Conservation (phyloP, 2,797 vertebrate species). For the Darevskia mixta region DNA sequence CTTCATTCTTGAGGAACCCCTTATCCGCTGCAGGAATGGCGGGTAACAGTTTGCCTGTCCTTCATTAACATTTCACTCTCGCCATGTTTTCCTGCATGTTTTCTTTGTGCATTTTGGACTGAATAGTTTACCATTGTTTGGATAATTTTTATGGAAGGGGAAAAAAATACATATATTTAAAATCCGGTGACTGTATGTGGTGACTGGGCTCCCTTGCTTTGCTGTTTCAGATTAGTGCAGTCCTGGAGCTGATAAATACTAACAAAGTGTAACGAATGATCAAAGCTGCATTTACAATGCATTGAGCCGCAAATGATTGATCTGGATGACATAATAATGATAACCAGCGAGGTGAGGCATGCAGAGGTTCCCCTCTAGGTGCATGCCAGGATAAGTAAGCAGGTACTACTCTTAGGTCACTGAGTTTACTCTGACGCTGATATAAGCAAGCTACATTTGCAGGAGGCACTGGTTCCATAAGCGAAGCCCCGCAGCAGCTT, state of each 20-base stretch:
- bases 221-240: slow-evolving; percentile 81
- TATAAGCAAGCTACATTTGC: slow-evolving; percentile 41
- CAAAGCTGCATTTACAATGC: slow-evolving; percentile 80
- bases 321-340: slow-evolving; percentile 83
- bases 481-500: slow-evolving; percentile 58
- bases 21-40: accelerated
- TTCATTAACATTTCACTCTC: accelerated
- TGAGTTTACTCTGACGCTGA: slow-evolving; percentile 50
- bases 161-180: slow-evolving; percentile 68
- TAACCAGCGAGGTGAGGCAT: slow-evolving; percentile 78
- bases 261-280: slow-evolving; percentile 86
- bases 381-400: slow-evolving; percentile 55
- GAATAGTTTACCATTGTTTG: slow-evolving; percentile 54
- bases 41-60: slow-evolving; percentile 5
- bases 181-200: slow-evolving; percentile 57
- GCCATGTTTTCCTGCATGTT: background rate
- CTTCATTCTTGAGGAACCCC: slow-evolving; percentile 21
- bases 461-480: slow-evolving; percentile 5
- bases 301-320: slow-evolving; percentile 78
- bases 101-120: slow-evolving; percentile 51
- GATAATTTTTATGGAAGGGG: slow-evolving; percentile 60
- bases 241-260: slow-evolving; percentile 83
- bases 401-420: slow-evolving; percentile 71
- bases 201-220: slow-evolving; percentile 73
- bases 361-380: slow-evolving; percentile 75